These are phyloP conservation scores for Limnephilus marmoratus DNA, from an alignment of 2,888 invertebrate species.

Conservation along the genomic window DNA sequence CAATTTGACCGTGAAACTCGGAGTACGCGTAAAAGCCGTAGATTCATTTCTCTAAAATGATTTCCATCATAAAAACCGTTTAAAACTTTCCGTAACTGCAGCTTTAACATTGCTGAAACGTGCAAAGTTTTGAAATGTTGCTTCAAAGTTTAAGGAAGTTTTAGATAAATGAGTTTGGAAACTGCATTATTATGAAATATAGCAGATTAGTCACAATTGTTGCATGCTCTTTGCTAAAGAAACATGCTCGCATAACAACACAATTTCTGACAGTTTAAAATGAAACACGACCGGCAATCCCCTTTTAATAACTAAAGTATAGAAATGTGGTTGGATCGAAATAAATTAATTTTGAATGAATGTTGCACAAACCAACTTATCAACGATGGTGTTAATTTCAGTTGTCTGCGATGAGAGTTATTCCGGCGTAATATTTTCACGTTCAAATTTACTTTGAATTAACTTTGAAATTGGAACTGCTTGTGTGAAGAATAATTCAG, in stretches of 20 bases:
- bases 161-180: neutral
- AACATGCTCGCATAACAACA: neutral
- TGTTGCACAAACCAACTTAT: no score
- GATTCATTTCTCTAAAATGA: neutral
- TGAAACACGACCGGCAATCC: no score
- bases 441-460: no score
- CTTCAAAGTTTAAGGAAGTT: neutral
- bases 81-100: neutral
- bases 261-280: neutral
- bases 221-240: neutral
- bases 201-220: neutral
- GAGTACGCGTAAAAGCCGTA: neutral
- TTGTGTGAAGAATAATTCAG: no score
- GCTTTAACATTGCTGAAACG: neutral
- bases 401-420: no score
- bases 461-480: no score
- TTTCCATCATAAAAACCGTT: neutral
- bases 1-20: no score
- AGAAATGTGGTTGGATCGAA: no score
- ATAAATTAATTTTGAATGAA: no score
- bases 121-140: neutral
- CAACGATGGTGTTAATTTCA: no score
- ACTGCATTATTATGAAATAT: neutral
- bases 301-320: no score
- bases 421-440: no score